Base-by-base conservation (phyloP, 2,113 vertebrate species). In the Rutilus rutilus region DNA sequence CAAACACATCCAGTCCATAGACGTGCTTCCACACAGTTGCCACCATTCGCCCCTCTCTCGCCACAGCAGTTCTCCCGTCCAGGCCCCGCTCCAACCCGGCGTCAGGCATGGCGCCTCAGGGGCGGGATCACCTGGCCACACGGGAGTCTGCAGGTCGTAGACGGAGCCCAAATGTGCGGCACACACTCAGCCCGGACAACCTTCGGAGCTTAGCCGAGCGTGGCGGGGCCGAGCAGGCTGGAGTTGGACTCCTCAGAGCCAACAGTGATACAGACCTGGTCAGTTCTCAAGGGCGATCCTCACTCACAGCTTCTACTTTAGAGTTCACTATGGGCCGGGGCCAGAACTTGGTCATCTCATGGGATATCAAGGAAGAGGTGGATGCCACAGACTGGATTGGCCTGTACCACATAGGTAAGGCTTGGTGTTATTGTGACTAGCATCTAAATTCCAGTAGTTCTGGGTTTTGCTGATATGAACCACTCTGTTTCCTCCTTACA, bases 301-400 rank as follows among this genome's bases (percentile, higher is more conserved):
- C 98, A 14, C 74, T 99, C 80, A 99, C 98, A 0, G 97, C 97
- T 1, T 99, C 97, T 90, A 97, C 97, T 86, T 96, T 98, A 0
- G 98, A 99, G 83, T 97, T 97, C 87, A 97, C 97, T 0, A 89
- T 99, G 87, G 96, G 96, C 60, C 96, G 97, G 0, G 96, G 97
- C 54, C 97, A 98, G 94, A 97, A 98, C 89, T 96, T 99, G 54
- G 96, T 99, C 33, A 99, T 99, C 91, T 97, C 97, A 90, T 99
- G 98, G 98, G 98, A 99, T 92, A 99, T 99, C 91, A 99, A 99
- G 89, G 98, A 99, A 93, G 98, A 99, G 88, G 98, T 99, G 89
- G 98, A 99, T 39, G 97, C 98, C 0, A 99, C 97, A 1, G 98
- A 99, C 90, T 99, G 98, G 98, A 99, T 99, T 42, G 98, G 98